Base-by-base conservation (phyloP, 2,797 vertebrate species). In the Gymnopithys bicolor region DNA sequence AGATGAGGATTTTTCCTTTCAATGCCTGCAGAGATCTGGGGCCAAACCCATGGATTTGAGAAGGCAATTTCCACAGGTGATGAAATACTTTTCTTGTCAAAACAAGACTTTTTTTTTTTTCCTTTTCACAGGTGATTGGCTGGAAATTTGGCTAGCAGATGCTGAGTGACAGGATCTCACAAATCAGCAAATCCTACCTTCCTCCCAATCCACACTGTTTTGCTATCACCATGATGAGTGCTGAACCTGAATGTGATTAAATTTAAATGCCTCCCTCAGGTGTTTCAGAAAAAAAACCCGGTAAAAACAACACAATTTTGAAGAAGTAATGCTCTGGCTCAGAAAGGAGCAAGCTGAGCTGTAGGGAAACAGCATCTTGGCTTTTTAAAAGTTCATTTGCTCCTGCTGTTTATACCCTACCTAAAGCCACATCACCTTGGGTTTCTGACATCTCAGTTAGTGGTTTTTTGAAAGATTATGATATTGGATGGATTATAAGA, bases 321-420 rank as follows among this genome's bases (percentile, higher is more conserved):
- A 30, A 90, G 35, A 90, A 96, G 43, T 86, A 97, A 95, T 93
- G 14, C 11, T 66, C 68, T 90, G 33, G 48, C 74, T 49, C 89
- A 78, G 76, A 93, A 87, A 95, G 91, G 78, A 87, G 80, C 82
- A 96, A 97, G 97, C 55, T 94, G 76, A 95, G 60, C 85, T 70
- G 45, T 14, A 56, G 69, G 71, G 94, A 97, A 96, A 91, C 35
- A 91, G 28, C 25, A 71, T 75, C 74, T 71, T 84, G 55, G 32
- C 66, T 96, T 96, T 96, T 96, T 94, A 89, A 95, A 96, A 95
- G 92, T 97, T 96, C 58, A 89, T 97, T 93, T 95, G 10, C 13
- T 85, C 89, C 84, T 95, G 86, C 82, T 97, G 96, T 97, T 97
- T 96, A 94, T 94, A 83, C 35, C 35, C 27, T 89, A 95, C 93